Base-by-base conservation (phyloP, 2,797 vertebrate genomes). In the Diplodus sargus region DNA sequence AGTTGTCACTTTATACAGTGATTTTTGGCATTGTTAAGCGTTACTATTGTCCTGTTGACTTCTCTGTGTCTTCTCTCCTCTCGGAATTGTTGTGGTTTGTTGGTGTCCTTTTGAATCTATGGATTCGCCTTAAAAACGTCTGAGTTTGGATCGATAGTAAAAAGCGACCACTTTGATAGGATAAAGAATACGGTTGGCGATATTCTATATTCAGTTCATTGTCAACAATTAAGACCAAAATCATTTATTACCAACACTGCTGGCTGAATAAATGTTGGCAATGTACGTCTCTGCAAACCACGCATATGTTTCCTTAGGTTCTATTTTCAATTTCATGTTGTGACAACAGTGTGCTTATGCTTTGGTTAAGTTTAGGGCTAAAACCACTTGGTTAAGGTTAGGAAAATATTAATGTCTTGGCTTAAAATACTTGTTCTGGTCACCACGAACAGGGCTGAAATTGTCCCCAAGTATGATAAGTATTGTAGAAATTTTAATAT, bases 121-220 rank as follows among this genome's bases (percentile, higher is more conserved):
- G 34, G 70, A 88, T 62, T 85, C 22, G 68, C 84, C 84, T 90
- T 91, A 87, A 90, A 74, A 75, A 74, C 8, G 22, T 87, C 47
- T 72, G 56, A 12, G 65, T 71, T 58, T 25, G 34, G 11, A 49
- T 58, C 4, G 0, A 4, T 20, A 43, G 15, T 9, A 58, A 56
- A 48, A 70, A 57, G 16, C 68, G 30, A 47, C 4, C 2, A 58
- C 15, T 58, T 51, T 30, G 23, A 23, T 76, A 11, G 54, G 53
- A 43, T 68, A 22, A 53, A 62, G 30, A 57, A 69, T 65, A 10
- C 63, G 73, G 48, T 34, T 45, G 12, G n/a, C 0, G 13, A 28
- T 59, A 57, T 69, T 73, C 42, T 61, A 0, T 42, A 52, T 60
- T 67, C 51, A 12, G 59, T 58, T 49, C 17, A 23, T 39, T 70